Conservation (phyloP, 2,888 invertebrate genomes). For the Phengaris arion region DNA sequence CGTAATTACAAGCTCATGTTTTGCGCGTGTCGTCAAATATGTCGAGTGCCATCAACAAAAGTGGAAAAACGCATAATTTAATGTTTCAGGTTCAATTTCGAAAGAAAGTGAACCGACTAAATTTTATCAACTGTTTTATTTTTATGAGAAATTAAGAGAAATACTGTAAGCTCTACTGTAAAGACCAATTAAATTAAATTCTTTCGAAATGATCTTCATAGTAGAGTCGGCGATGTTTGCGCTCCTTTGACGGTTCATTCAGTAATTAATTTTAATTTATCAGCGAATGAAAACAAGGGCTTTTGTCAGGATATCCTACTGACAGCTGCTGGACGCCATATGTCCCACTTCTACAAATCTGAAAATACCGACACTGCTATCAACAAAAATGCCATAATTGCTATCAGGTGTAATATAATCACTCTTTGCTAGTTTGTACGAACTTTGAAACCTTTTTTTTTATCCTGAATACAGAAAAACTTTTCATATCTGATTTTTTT, state of each 20-base stretch:
- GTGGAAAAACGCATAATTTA: background rate
- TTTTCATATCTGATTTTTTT: no score
- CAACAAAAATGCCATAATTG: background rate
- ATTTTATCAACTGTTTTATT: background rate
- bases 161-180: background rate
- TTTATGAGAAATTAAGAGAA: background rate
- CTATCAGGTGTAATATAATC: constrained; percentile 3
- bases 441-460: no score
- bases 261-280: constrained; percentile 14
- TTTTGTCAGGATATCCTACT: background rate
- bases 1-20: background rate
- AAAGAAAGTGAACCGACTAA: background rate
- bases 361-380: constrained; percentile 10
- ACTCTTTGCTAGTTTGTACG: background rate
- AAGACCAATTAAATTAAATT: background rate
- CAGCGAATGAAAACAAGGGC: background rate
- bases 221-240: constrained; percentile 10
- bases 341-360: background rate
- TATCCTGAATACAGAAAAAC: no score
- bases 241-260: constrained; percentile 10
- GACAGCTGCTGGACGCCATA: background rate
- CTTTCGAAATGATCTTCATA: background rate
- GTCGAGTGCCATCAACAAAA: background rate
- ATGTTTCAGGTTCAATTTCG: background rate
- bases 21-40: background rate